Evolutionary conservation across 2,113 vertebrate species (phyloP), one percentile per base, ranked within the genome.

Genomic region (Symphodus melops): DNA sequence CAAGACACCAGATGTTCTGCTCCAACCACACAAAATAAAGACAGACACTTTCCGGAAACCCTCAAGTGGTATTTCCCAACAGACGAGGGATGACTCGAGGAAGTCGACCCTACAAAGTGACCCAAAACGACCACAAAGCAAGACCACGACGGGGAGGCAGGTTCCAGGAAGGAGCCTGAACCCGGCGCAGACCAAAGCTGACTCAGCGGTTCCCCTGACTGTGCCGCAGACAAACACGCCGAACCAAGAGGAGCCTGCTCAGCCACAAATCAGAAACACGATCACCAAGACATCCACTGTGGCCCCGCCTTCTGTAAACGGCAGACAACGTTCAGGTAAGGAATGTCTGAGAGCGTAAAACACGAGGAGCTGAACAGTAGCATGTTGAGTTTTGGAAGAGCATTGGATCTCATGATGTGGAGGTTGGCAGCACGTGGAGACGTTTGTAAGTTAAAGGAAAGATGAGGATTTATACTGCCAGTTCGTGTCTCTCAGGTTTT

Each of bases 1-100:
- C 71, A 60, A 75, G 68, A 41, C n/a, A 8, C 77, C 86, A 82
- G 82, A 84, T 79, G 81, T 88, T 62, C 63, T 21, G n/a, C 68
- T 20, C 46, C 78, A 72, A 12, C 72, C 71, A 5, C 68, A 75
- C 56, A 64, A 67, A 81, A 37, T 11, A 41, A 87, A 81, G 65
- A 81, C 72, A 23, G 66, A 72, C 33, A 0, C 68, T 64, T 21
- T 61, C 14, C 46, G 6, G 78, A 78, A 73, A 61, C 69, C 39
- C 36, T 66, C 80, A 1, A 68, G 54, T 2, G 23, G 54, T 1
- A 49, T 60, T 42, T 79, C 77, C n/a, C 25, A 8, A 2, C 79
- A 78, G 55, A 61, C 20, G 0, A 60, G 20, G 1, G 14, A 67
- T 0, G 72, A 41, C 44, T 52, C 8, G 0, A 23, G n/a, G 6